Evolutionary conservation across 2,888 invertebrate genomes (phyloP), one percentile per base, ranked within the genome.

Genomic region (Agonopterix arenella): DNA sequence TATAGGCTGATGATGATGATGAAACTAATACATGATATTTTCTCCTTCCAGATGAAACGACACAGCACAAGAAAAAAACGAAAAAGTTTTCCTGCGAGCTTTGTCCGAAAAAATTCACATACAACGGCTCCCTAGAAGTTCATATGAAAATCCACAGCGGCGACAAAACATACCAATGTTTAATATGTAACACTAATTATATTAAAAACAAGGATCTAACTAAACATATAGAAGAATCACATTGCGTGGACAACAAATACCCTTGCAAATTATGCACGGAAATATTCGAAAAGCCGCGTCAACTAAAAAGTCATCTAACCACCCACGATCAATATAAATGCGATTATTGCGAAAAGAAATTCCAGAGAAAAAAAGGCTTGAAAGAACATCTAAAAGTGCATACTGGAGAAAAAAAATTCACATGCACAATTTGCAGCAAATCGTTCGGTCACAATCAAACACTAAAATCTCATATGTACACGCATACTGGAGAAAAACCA

Each of bases 321-420:
- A 60, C 58, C 0, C 88, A 88, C 49, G 66, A 69, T 4, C 76
- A 82, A 18, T 84, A 80, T 47, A 72, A 79, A 2, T 88, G 88
- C 11, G 61, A 59, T 0, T 63, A 74, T 7, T 88, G 88, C 11
- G 52, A 59, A 0, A 88, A 84, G 42, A 75, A 79, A 43, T 86
- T 86, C 47, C 73, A 73, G 54, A 56, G 77, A 8, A 84, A 81
- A 37, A 84, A 83, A 55, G 82, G 83, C 0, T 54, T 86, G 0
- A 84, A 81, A 11, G 85, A 85, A 52, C 86, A 86, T 13, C 66
- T 85, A 61, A 83, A 84, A 61, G 78, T 70, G 0, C 88, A 88
- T 13, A 80, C 81, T 0, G 82, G 81, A 0, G 84, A 84, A 45
- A 68, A 68, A 11, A 83, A 81, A 37, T 84, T 68, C 36, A 63